Evolutionary conservation across 2,888 invertebrate genomes (phyloP), one percentile per base, ranked within the genome.

Genomic region (Odontothrips loti): DNA sequence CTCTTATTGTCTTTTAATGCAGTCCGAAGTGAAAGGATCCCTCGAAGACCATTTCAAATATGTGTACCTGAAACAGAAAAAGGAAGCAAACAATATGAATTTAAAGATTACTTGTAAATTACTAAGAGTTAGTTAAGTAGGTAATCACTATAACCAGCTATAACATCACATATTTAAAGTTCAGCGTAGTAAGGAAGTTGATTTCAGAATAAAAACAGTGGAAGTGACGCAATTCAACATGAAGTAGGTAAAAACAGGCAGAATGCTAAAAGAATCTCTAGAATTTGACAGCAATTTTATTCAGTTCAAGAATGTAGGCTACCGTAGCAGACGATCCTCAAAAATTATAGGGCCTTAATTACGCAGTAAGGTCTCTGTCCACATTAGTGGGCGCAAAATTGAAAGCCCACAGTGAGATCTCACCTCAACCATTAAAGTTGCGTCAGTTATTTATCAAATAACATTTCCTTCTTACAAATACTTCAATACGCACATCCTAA

Each of bases 401-500:
- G 34, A 43, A 43, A 43, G 6, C 34, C 34, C 6, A 43, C 34
- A 6, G 6, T 6, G 58, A 17, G 58, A 58, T 27, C 23, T 75
- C 23, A 75, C 68, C 68, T 75, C 11, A 12, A 27, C 12, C 68
- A 75, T 75, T 23, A 75, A 27, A 23, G 23, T 27, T 4, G 27
- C 68, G 12, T 75, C 27, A 27, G 27, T 75, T 12, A 4, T 23
- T 23, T 27, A 3, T 58, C 23, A 27, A 23, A 23, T 8, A 27
- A 27, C 68, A 75, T 75, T 75, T 23, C 23, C 68, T 27, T 75
- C 68, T 11, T 68, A 23, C 23, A 10, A 75, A 23, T 75, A 75
- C 6, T 27, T 58, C 23, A 75, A 75, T 75, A 75, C 68, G 68
- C 68, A 75, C 27, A 75, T 75, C 68, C 68, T 75, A 75, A 75